A percentile compares a stretch with the other conserved stretches of the same genome.
Evolutionary conservation across 1,140 invertebrate genomes (phyloP).

Genomic region (Plectrocnemia conspersa): DNA sequence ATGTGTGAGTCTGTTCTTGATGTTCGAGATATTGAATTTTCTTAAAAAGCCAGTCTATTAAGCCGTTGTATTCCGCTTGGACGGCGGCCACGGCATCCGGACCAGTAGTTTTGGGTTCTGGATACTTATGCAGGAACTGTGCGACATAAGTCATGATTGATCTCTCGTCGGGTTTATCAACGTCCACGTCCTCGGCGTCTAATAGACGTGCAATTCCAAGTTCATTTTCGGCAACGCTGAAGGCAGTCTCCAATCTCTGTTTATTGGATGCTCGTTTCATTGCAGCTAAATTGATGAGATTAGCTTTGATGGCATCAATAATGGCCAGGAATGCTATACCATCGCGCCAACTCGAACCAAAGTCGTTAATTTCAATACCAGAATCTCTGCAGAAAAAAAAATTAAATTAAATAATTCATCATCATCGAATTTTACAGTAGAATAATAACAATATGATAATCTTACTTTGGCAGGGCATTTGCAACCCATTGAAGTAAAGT

Average conservation of each 20-base stretch:
- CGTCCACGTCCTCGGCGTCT: conserved; percentile 96
- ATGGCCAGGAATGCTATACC: conserved; percentile 94
- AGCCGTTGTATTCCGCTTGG: conserved; percentile 72
- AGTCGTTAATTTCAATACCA: conserved; percentile 87
- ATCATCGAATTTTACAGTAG: conserved; percentile 6
- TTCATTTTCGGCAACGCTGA: conserved; percentile 86
- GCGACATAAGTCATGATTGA: conserved; percentile 99
- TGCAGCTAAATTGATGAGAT: conserved; percentile 81
- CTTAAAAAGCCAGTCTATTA: conserved; percentile 76
- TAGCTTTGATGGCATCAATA: conserved; percentile 91
- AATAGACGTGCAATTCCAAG: conserved; percentile 89
- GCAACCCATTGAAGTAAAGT: conserved; percentile 92
- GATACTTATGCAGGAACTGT: conserved; percentile 95
- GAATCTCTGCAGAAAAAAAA: conserved; percentile 59
- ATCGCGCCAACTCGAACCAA: conserved; percentile 95
- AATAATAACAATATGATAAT: conserved; percentile 32
- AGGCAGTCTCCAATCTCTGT: conserved; percentile 86
- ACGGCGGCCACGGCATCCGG: conserved; percentile 68
- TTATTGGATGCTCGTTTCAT: conserved; percentile 73
- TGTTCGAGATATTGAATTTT: conserved; percentile 68
- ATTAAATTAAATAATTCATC: conserved; percentile 12
- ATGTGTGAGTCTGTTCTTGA: conserved; percentile 60
- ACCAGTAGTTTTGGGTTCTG: conserved; percentile 67
- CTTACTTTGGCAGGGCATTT: conserved; percentile 85
- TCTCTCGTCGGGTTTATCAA: conserved; percentile 94